Evolutionary conservation across 2,797 vertebrate species (phyloP).

Genomic region (Cuniculus paca): DNA sequence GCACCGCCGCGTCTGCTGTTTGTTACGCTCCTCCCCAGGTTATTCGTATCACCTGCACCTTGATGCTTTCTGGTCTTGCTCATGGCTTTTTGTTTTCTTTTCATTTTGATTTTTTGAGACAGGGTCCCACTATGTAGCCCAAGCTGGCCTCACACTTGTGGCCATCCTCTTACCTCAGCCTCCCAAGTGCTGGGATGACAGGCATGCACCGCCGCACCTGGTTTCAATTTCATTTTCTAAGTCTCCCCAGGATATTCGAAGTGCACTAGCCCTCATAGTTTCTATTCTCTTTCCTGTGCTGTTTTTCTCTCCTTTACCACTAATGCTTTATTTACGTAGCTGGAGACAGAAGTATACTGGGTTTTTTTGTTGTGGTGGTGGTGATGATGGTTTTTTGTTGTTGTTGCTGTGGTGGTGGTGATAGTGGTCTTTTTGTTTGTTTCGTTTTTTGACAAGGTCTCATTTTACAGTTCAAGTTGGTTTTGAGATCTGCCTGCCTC

Average conservation of each 20-base stretch:
- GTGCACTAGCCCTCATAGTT: background rate
- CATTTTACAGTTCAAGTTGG: background rate
- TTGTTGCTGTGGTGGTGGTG: too few relatives aligned
- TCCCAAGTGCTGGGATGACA: background rate
- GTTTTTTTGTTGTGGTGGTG: too few relatives aligned
- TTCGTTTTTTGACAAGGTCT: too few relatives aligned
- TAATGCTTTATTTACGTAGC: background rate
- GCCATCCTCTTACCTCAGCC: background rate
- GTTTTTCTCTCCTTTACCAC: background rate
- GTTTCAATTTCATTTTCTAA: background rate
- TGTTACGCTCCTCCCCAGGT: background rate
- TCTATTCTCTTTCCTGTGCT: background rate
- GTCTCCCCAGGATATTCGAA: background rate
- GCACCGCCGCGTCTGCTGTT: background rate
- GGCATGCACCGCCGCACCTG: background rate
- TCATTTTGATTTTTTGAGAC: background rate
- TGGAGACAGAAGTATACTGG: background rate
- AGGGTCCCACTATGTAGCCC: background rate
- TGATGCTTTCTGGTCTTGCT: background rate
- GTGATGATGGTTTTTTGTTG: too few relatives aligned
- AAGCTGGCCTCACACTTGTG: background rate
- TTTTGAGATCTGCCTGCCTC: background rate
- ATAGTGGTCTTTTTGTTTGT: too few relatives aligned
- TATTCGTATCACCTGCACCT: background rate
- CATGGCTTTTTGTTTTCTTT: background rate